Base-by-base conservation (phyloP, 2,113 vertebrate species). In the Natator depressus region DNA sequence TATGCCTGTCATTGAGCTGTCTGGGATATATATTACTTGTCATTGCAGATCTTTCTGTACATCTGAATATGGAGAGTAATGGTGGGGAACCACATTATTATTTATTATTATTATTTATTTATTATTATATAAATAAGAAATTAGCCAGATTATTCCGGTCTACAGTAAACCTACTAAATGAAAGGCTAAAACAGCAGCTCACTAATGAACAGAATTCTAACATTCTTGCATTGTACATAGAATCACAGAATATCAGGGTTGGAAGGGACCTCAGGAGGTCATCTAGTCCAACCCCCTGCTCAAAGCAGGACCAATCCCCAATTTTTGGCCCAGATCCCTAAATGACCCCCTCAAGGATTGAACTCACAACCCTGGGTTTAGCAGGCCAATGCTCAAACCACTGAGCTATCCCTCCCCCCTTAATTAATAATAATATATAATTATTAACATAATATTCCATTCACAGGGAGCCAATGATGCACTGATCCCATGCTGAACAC, bases 111-210 rank as follows among this genome's bases (percentile, higher is more conserved):
- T 50, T 50, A 50, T n/a, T 50, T 50, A 51, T 49, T 49, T 49
- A 47, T 47, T 47, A 94, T 95, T 35, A 91, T 83, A 95, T 97
- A 96, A 97, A 97, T 97, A 97, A 97, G 96, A 96, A 94, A 96
- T 97, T 96, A 95, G 75, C 92, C 89, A 94, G 89, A 95, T 96
- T 91, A 91, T 29, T 84, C 91, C 69, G 93, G 93, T 95, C 95
- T 95, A 90, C 94, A 76, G 94, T 95, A 95, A 85, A 29, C 86
- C 95, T 96, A 97, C 88, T 91, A 97, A 95, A 5, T 72, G n/a
- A 38, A n/a, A 19, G 35, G 62, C 62, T 69, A 19, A n/a, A n/a
- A 69, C 13, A 72, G 14, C 35, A 38, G 20, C 17, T 10, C 16
- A 72, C 22, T 20, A 93, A 27, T 47, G 9, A 72, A 91, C 84